phyloP scores from a whole-genome alignment of 2,888 invertebrate species.

The Leptothorax acervorum region DNA sequence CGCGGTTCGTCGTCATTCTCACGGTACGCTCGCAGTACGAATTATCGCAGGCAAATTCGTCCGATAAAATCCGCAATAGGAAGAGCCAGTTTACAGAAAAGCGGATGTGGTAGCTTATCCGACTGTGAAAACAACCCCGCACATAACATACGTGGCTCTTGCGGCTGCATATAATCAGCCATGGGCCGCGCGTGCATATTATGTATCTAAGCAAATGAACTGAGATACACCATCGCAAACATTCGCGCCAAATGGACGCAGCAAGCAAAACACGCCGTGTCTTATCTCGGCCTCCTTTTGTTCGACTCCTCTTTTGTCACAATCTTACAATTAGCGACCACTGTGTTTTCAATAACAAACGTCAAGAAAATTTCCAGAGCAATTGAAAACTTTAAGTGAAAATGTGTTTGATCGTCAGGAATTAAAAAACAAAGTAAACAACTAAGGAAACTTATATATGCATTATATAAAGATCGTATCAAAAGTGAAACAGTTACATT shows the following conservation, averaged over 20 bases:
- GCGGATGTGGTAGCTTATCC: background rate
- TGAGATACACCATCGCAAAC: conserved; percentile 44
- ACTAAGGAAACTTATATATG: background rate
- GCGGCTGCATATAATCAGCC: conserved; percentile 40
- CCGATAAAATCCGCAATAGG: background rate
- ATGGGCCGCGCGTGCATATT: conserved; percentile 7
- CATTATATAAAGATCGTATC: background rate
- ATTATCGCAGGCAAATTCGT: background rate
- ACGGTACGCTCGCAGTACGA: background rate
- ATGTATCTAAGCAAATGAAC: conserved; percentile 64
- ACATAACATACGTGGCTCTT: background rate
- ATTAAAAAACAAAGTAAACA: background rate
- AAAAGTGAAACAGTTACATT: background rate
- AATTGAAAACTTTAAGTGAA: background rate
- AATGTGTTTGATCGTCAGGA: background rate
- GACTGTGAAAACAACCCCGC: background rate
- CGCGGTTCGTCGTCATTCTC: background rate
- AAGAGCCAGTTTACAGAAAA: conserved; percentile 31
- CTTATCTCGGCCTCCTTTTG: conserved; percentile 59
- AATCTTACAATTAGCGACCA: background rate
- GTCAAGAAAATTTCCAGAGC: background rate
- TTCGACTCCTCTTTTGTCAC: conserved; percentile 16
- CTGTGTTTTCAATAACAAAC: background rate
- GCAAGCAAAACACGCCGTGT: conserved; percentile 53
- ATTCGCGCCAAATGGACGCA: conserved; percentile 21